phyloP scores from a whole-genome alignment of 2,888 invertebrate genomes.

The Euphydryas editha region DNA sequence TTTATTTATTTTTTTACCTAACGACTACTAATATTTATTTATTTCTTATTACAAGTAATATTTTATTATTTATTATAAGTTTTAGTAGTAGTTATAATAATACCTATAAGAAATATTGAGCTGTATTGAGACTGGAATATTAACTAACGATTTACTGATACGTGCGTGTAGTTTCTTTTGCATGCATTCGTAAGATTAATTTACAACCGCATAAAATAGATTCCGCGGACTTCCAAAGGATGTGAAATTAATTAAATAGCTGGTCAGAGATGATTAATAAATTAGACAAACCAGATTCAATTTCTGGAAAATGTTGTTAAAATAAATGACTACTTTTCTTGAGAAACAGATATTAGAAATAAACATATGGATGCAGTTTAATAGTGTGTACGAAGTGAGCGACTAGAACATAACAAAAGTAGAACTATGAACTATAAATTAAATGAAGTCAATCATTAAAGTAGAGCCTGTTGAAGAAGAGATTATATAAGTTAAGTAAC shows the following conservation, averaged over 20 bases:
- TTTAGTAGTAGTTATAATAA: neutral
- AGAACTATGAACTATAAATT: too few species aligned
- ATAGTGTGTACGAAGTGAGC: neutral
- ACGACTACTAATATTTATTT: conserved; percentile 10
- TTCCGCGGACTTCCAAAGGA: conserved; percentile 14
- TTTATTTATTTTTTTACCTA: conserved; percentile 6
- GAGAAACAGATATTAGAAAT: neutral
- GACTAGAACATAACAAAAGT: neutral
- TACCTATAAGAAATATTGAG: conserved; percentile 9
- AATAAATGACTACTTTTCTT: conserved; percentile 7
- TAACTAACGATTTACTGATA: conserved; percentile 18
- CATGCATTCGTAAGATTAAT: conserved; percentile 23
- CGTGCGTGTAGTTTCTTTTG: conserved; percentile 17
- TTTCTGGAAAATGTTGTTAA: conserved; percentile 1
- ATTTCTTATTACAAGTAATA: neutral
- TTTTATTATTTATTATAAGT: too few species aligned
- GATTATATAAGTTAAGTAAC: neutral
- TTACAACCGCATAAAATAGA: conserved; percentile 24
- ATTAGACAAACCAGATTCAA: conserved; percentile 14
- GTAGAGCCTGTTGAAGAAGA: too few species aligned
- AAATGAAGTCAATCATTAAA: too few species aligned
- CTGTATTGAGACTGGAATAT: conserved; percentile 10
- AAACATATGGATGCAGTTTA: neutral
- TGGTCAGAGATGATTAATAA: conserved; percentile 23
- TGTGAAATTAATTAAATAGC: neutral